A percentile compares a stretch with the other conserved stretches of the same genome.
Conservation (phyloP, 2,113 vertebrate genomes). For the Xyrauchen texanus region DNA sequence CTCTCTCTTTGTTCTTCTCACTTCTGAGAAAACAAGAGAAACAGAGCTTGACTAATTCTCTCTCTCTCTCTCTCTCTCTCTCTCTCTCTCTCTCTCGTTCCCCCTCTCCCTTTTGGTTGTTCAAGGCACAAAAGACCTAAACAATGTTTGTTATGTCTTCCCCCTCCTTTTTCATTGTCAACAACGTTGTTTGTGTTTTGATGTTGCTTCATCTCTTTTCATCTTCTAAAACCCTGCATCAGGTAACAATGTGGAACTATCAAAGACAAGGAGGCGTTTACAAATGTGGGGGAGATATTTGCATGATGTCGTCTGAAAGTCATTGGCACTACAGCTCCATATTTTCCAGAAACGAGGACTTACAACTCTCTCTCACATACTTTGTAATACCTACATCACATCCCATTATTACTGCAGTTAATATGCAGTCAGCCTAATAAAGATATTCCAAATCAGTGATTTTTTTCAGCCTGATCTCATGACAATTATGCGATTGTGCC, state of each 20-base stretch:
- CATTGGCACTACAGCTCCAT: not conserved
- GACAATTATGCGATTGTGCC: no score
- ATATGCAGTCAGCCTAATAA: no score
- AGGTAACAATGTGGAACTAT: conserved; percentile 57
- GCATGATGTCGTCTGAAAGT: conserved; percentile 17
- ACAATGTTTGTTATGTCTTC: conserved; percentile 58
- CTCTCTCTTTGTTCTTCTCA: conserved; percentile 52
- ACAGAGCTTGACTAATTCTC: conserved; percentile 35
- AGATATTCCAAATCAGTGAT: no score
- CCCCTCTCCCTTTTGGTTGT: no score
- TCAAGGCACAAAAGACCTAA: not conserved
- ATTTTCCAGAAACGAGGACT: not conserved
- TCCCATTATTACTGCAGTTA: no score
- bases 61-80: not conserved
- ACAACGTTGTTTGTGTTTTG: conserved; percentile 60
- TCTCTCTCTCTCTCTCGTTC: no score
- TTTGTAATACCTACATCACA: no score
- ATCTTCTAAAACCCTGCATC: conserved; percentile 54
- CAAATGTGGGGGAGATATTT: conserved; percentile 46
- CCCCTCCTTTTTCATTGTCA: conserved; percentile 55
- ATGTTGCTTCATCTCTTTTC: conserved; percentile 59
- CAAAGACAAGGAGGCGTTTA: conserved; percentile 59
- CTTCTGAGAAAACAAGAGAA: conserved; percentile 50
- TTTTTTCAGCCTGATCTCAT: no score
- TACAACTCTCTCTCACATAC: no score